These are phyloP conservation scores for Nymphicus hollandicus DNA, from an alignment of 2,113 vertebrate species.

Conservation along the genomic window DNA sequence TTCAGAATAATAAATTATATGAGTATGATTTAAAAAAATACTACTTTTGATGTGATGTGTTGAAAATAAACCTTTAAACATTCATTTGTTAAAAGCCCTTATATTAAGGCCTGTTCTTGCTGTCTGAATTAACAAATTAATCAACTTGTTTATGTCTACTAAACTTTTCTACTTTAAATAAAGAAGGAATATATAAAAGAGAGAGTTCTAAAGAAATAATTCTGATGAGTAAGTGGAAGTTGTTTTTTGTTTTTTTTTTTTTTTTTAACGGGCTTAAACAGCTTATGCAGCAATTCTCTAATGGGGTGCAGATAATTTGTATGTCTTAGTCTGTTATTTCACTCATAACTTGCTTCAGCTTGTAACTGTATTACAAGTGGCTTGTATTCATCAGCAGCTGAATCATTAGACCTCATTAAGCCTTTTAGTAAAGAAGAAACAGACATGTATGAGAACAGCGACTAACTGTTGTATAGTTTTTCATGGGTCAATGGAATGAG, in stretches of 20 bases:
- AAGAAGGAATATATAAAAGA: not conserved
- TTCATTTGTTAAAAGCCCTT: not conserved
- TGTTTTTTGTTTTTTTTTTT: no score
- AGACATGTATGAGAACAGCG: not conserved
- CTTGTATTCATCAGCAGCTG: not conserved
- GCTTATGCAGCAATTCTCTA: not conserved
- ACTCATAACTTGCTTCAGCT: not conserved
- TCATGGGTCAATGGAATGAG: not conserved
- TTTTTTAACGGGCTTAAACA: not conserved
- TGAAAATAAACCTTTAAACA: not conserved
- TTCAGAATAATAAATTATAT: not conserved
- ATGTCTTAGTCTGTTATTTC: not conserved
- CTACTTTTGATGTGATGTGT: not conserved
- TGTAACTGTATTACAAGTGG: not conserved
- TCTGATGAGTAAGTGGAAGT: not conserved
- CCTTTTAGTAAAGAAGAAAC: not conserved
- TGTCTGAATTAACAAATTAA: not conserved
- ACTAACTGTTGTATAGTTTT: not conserved
- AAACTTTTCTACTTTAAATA: not conserved
- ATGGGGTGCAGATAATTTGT: not conserved
- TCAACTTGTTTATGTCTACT: not conserved
- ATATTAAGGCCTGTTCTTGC: not conserved
- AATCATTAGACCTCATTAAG: conserved; percentile 1
- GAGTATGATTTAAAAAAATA: fast-evolving
- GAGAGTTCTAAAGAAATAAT: not conserved